phyloP scores from a whole-genome alignment of 2,797 vertebrate genomes.

The Pseudochaenichthys georgianus region DNA sequence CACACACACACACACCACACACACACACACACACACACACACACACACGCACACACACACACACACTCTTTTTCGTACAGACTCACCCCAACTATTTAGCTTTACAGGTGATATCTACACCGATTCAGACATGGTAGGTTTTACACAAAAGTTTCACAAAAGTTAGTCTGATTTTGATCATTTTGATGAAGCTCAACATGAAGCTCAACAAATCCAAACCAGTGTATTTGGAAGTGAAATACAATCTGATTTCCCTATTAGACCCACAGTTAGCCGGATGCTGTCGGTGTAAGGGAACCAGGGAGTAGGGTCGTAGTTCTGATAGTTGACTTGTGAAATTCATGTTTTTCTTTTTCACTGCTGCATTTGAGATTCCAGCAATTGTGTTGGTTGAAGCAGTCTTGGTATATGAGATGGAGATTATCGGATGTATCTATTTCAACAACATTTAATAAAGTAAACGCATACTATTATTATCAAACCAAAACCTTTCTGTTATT shows the following conservation, averaged over 20 bases:
- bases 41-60: too few relatives aligned
- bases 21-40: constrained; percentile 45
- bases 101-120: constrained; percentile 15
- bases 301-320: background rate
- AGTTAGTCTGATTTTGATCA: background rate
- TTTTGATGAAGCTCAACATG: background rate
- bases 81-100: constrained; percentile 13
- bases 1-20: constrained; percentile 22
- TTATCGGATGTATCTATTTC: too few relatives aligned
- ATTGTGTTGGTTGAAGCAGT: background rate
- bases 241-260: too few relatives aligned
- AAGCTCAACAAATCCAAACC: background rate
- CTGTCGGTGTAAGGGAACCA: background rate
- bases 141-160: background rate
- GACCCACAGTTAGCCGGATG: too few relatives aligned
- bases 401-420: background rate
- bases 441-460: too few relatives aligned
- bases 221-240: background rate
- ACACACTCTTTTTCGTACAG: constrained; percentile 4
- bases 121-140: background rate
- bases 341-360: background rate
- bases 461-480: background rate
- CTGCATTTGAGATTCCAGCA: background rate
- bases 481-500: constrained; percentile 3
- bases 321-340: background rate